A percentile compares a stretch with the other conserved stretches of the same genome.
Conservation (phyloP, 2,888 invertebrate species). For the Aphidius colemani region DNA sequence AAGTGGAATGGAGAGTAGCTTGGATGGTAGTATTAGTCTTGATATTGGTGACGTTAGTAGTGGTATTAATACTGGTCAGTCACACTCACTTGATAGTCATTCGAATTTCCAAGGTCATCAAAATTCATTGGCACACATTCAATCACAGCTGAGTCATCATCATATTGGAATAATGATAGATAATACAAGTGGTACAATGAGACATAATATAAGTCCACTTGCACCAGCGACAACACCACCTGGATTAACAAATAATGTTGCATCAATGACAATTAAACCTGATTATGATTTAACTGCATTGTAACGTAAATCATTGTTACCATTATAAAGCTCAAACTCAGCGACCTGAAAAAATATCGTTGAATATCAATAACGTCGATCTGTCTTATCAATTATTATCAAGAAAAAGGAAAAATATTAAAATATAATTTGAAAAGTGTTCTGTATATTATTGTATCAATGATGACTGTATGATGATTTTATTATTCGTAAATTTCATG, state of each 20-base stretch:
- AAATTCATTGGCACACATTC: slow-evolving; percentile 60
- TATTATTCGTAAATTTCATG: too few relatives aligned
- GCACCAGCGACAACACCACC: slow-evolving; percentile 56
- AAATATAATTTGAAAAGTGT: too few relatives aligned
- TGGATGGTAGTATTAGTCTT: slow-evolving; percentile 52
- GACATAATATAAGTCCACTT: slow-evolving; percentile 55
- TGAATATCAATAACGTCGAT: slow-evolving; percentile 31
- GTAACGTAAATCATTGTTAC: slow-evolving; percentile 60
- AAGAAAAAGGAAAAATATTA: slow-evolving; percentile 3
- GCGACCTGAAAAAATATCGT: slow-evolving; percentile 33
- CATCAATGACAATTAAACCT: slow-evolving; percentile 75
- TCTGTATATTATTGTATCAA: slow-evolving; percentile 7
- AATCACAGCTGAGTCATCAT: slow-evolving; percentile 59
- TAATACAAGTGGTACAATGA: slow-evolving; percentile 45
- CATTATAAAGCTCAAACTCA: slow-evolving; percentile 31
- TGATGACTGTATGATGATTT: background rate
- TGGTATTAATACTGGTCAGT: slow-evolving; percentile 41
- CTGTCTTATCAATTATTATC: slow-evolving; percentile 35
- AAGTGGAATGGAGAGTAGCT: slow-evolving; percentile 52
- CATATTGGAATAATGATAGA: slow-evolving; percentile 59
- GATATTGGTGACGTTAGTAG: slow-evolving; percentile 50
- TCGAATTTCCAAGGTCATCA: slow-evolving; percentile 53
- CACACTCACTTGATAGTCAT: slow-evolving; percentile 46
- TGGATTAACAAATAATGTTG: slow-evolving; percentile 35
- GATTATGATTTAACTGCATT: slow-evolving; percentile 86